phyloP scores from a whole-genome alignment of 2,797 vertebrate species.

The Bradypodion pumilum region DNA sequence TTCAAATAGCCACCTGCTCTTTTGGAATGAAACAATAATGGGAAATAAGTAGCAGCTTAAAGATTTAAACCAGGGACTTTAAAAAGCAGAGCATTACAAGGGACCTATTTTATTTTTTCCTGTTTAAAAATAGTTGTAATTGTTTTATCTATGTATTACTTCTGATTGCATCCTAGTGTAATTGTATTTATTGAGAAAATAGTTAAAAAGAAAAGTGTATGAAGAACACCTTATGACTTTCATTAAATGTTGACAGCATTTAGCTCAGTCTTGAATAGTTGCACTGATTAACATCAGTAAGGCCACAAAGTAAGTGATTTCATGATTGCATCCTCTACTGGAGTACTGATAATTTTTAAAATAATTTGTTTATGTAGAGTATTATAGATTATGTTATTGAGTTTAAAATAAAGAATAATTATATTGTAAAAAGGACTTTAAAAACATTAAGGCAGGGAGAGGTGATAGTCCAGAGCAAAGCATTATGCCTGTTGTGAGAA shows the following conservation, averaged over 20 bases:
- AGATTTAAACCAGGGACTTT: slow-evolving; percentile 3
- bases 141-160: not conserved
- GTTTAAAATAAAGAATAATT: slow-evolving; percentile 11
- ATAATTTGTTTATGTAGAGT: slow-evolving; percentile 4
- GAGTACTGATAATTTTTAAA: not conserved
- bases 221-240: not conserved
- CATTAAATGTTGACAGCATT: not conserved
- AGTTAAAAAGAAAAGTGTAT: not conserved
- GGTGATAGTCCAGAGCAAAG: slow-evolving; percentile 18
- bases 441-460: not conserved
- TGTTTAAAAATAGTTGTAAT: not conserved
- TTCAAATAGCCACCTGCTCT: not conserved
- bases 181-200: slow-evolving; percentile 9
- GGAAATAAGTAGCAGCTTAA: not conserved
- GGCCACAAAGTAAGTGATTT: slow-evolving; percentile 3
- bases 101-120: not conserved
- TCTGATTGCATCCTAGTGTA: not conserved
- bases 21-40: not conserved
- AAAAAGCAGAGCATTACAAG: not conserved
- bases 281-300: not conserved
- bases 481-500: slow-evolving; percentile 29
- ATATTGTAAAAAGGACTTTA: not conserved
- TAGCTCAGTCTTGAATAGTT: not conserved
- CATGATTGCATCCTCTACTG: slow-evolving; percentile 3
- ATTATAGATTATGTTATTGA: not conserved